Evolutionary conservation across 2,797 vertebrate species (phyloP).

Genomic region (Lepus oiostolus): DNA sequence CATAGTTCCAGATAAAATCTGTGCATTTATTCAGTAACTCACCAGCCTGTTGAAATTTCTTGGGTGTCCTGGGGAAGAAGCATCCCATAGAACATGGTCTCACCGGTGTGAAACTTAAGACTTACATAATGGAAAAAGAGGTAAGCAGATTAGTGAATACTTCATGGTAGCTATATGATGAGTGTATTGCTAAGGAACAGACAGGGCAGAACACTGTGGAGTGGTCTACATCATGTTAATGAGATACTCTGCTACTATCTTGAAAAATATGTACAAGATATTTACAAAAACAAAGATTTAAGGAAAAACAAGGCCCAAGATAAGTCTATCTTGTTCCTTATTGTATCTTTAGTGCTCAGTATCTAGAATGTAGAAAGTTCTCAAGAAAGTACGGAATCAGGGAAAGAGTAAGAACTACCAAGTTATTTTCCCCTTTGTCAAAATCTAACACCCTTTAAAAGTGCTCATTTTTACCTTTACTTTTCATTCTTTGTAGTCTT

Average conservation of each 20-base stretch:
- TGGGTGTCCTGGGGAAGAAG: neutral
- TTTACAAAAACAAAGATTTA: conserved; percentile 1
- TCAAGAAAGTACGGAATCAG: neutral
- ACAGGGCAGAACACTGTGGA: neutral
- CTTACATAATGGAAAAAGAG: neutral
- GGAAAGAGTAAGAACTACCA: neutral
- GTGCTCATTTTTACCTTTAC: neutral
- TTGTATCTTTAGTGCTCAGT: neutral
- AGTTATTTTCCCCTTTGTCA: neutral
- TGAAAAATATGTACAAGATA: neutral
- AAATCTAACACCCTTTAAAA: neutral
- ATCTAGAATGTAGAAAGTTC: neutral
- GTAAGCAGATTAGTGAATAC: neutral
- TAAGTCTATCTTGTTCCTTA: neutral
- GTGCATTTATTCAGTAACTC: neutral
- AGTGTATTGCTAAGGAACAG: neutral
- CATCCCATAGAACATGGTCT: neutral
- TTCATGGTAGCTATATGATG: neutral
- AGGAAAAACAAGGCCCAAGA: neutral
- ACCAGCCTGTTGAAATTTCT: neutral
- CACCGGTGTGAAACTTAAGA: neutral
- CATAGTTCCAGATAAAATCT: conserved; percentile 20
- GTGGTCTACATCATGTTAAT: neutral
- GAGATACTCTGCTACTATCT: neutral
- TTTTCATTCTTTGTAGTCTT: neutral